Base-by-base conservation (phyloP, 1,140 invertebrate species). In the Oryzaephilus surinamensis region DNA sequence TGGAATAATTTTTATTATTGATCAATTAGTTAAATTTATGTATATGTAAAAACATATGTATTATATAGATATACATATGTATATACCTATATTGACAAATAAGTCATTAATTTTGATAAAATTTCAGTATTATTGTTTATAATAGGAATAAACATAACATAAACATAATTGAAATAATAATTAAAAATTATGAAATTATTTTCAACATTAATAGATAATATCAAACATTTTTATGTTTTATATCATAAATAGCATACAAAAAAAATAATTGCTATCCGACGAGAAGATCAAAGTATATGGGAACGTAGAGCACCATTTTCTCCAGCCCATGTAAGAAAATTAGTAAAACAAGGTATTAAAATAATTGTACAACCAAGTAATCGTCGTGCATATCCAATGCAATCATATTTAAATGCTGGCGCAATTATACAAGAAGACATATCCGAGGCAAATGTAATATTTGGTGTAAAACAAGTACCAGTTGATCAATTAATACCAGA, bases 331-430 rank as follows among this genome's bases (percentile, higher is more conserved):
- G 95, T 99, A 0, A 76, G 81, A 38, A 81, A 83, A 50, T 63
- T 99, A 31, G 48, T 54, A 2, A 74, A 82, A 48, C 70, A 81
- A 41, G 92, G 93, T 3, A 78, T 94, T 7, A 93, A 89, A 64
- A 94, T 99, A 13, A 82, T 99, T 8, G 92, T 99, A 0, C 97
- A 99, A 58, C 96, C 97, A 0, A 97, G 92, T 18, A 99, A 99
- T 63, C 68, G 96, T 50, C 69, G 97, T 29, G 93, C 96, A 2
- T 99, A 97, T 69, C 93, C 94, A 3, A 93, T 96, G 71, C 86
- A 94, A 73, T 74, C 86, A 0, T 96, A 96, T 61, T 70, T 82
- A 37, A 79, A 81, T 52, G 81, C 84, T 11, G 96, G 96, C 6
- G 96, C 95, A 0, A 68, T 82, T 0, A 74, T 98, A 14, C 86